These are phyloP conservation scores for Andrena camellia DNA, from an alignment of 2,888 invertebrate species.

Conservation along the genomic window DNA sequence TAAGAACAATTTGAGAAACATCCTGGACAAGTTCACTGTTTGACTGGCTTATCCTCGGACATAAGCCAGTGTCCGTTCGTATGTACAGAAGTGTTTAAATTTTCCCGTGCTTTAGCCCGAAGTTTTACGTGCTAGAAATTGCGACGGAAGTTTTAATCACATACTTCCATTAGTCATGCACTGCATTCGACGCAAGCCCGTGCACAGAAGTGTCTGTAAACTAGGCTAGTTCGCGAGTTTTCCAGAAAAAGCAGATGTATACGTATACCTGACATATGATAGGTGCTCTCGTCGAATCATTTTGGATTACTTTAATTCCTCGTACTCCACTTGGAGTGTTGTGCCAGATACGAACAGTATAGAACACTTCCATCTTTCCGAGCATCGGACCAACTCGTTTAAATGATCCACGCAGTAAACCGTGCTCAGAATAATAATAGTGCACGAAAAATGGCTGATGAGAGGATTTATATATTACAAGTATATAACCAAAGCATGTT, in stretches of 20 bases:
- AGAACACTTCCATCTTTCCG: not conserved
- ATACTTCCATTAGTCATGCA: conserved; percentile 79
- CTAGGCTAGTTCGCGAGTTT: conserved; percentile 48
- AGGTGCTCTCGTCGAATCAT: conserved; percentile 44
- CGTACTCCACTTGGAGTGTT: conserved; percentile 29
- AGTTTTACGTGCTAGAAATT: conserved; percentile 76
- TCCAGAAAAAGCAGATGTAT: conserved; percentile 29
- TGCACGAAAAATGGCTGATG: no score
- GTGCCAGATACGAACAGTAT: not conserved
- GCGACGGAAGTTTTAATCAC: conserved; percentile 80
- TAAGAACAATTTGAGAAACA: conserved; percentile 24
- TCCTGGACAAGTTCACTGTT: not conserved
- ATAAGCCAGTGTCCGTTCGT: conserved; percentile 4
- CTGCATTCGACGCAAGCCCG: conserved; percentile 64
- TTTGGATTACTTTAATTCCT: conserved; percentile 56
- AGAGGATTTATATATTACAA: no score
- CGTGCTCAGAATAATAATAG: no score
- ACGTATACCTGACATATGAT: conserved; percentile 46
- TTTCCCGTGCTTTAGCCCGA: conserved; percentile 69
- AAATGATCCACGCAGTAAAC: not conserved
- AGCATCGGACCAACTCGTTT: not conserved
- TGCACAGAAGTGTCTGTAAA: conserved; percentile 51
- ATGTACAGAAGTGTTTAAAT: conserved; percentile 36
- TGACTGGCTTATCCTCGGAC: conserved; percentile 17
- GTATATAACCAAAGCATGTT: no score